phyloP scores from a whole-genome alignment of 2,113 vertebrate genomes.

The Ctenomys sociabilis region DNA sequence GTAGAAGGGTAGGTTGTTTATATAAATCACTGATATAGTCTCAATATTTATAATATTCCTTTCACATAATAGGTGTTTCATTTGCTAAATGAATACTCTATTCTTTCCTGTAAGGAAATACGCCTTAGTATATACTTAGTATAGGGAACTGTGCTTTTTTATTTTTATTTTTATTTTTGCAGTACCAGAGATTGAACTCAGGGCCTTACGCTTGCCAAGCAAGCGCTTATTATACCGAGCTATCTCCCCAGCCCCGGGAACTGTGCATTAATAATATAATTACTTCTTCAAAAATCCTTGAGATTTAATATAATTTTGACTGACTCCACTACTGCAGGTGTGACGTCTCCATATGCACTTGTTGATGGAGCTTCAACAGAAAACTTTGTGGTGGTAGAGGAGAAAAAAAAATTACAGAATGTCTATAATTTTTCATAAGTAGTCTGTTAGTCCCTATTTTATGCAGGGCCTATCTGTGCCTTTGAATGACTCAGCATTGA shows the following conservation, averaged over 20 bases:
- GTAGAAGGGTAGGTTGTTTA: not conserved
- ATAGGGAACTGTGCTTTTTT: not conserved
- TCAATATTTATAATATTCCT: not conserved
- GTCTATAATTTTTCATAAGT: not conserved
- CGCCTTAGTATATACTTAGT: not conserved
- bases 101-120: not conserved
- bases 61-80: not conserved
- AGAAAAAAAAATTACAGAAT: not conserved
- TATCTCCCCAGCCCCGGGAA: too few relatives aligned
- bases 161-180: too few relatives aligned
- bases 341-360: not conserved
- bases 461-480: not conserved
- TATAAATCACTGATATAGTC: not conserved
- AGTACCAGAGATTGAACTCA: too few relatives aligned
- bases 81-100: conserved; percentile 19
- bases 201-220: too few relatives aligned
- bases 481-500: not conserved
- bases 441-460: not conserved
- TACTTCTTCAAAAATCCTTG: not conserved
- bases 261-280: too few relatives aligned
- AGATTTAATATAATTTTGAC: not conserved
- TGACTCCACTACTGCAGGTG: not conserved
- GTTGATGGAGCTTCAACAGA: not conserved
- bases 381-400: not conserved
- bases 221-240: too few relatives aligned